A percentile compares a stretch with the other conserved stretches of the same genome.
Evolutionary conservation across 2,888 invertebrate genomes (phyloP).

Genomic region (Lepidocyrtinus sp.): DNA sequence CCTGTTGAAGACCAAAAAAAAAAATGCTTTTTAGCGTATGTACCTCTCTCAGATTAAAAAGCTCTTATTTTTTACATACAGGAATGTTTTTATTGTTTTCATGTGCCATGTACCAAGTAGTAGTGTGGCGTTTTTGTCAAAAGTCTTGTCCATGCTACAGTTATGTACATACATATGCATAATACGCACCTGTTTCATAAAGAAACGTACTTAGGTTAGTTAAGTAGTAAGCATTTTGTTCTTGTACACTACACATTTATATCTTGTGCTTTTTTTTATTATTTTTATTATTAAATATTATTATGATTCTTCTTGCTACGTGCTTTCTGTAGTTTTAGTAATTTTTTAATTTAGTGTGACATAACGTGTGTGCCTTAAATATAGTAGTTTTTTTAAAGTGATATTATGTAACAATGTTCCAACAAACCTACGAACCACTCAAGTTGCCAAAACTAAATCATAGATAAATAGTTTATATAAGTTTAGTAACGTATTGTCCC

Average conservation of each 20-base stretch:
- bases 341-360: too few relatives aligned
- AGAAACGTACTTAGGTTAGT: too few relatives aligned
- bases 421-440: background rate
- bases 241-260: too few relatives aligned
- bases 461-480: conserved; percentile 20
- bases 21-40: too few relatives aligned
- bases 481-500: background rate
- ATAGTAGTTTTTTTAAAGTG: background rate
- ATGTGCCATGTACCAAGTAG: too few relatives aligned
- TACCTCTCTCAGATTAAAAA: conserved; percentile 9
- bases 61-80: conserved; percentile 20
- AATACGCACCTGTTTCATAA: conserved; percentile 30
- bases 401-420: background rate
- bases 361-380: background rate
- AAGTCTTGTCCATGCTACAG: conserved; percentile 13
- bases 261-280: background rate
- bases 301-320: background rate
- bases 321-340: conserved; percentile 13
- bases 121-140: background rate
- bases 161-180: conserved; percentile 13
- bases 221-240: too few relatives aligned
- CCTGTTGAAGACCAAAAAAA: too few relatives aligned
- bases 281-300: conserved; percentile 12
- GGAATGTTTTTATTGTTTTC: background rate
- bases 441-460: conserved; percentile 11